Conservation (phyloP, 2,888 invertebrate genomes). For the Lissonota sp. region DNA sequence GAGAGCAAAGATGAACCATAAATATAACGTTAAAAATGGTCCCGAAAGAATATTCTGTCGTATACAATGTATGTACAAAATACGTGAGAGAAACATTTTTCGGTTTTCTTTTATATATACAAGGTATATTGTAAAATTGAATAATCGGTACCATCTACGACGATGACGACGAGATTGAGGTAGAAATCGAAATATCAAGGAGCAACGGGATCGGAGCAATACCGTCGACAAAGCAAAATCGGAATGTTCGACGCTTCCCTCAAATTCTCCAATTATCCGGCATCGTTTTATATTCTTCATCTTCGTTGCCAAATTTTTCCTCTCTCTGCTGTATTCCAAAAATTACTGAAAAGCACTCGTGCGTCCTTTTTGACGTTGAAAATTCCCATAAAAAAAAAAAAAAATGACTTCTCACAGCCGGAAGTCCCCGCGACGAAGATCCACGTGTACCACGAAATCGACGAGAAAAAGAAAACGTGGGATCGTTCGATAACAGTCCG, state of each 20-base stretch:
- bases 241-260: conserved; percentile 48
- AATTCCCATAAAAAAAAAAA: conserved; percentile 8
- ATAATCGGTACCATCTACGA: conserved; percentile 1
- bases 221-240: conserved; percentile 17
- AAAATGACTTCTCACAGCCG: conserved; percentile 63
- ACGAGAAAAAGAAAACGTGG: too few species aligned
- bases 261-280: conserved; percentile 35
- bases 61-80: not conserved
- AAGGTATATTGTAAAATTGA: not conserved
- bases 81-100: not conserved
- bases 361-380: conserved; percentile 45
- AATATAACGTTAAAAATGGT: not conserved
- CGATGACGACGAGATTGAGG: conserved; percentile 31
- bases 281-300: conserved; percentile 17
- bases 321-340: not conserved
- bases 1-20: too few species aligned
- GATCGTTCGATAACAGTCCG: too few species aligned
- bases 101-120: not conserved
- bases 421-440: conserved; percentile 53
- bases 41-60: conserved; percentile 25
- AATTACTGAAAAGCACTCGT: conserved; percentile 54
- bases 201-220: conserved; percentile 34
- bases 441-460: not conserved
- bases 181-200: conserved; percentile 33
- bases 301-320: conserved; percentile 1